These are phyloP conservation scores for Tamias sibiricus DNA, from an alignment of 2,113 vertebrate genomes.

Conservation along the genomic window DNA sequence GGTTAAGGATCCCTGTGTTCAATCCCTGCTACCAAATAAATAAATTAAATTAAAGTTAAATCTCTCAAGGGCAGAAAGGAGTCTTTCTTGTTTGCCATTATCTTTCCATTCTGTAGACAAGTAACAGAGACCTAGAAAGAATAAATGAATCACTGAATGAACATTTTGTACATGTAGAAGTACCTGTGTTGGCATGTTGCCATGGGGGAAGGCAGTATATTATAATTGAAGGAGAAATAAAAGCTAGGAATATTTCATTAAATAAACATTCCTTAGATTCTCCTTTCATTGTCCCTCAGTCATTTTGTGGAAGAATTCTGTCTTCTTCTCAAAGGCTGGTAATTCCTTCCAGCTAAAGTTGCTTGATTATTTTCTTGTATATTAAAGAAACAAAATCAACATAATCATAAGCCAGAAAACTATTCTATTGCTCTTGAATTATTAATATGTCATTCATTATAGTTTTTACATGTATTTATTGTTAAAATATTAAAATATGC, in stretches of 20 bases:
- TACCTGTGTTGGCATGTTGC: not conserved
- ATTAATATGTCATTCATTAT: slow-evolving; percentile 49
- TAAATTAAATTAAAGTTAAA: not conserved
- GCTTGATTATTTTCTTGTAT: slow-evolving; percentile 45
- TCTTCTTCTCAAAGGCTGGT: not conserved
- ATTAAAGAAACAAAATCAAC: not conserved
- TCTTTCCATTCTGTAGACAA: not conserved
- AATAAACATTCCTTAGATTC: not conserved
- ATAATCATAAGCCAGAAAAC: not conserved
- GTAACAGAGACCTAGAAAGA: not conserved
- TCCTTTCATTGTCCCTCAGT: not conserved
- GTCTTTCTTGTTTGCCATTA: not conserved
- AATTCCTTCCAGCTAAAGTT: slow-evolving; percentile 18
- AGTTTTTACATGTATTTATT: not conserved
- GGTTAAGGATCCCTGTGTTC: too few relatives aligned
- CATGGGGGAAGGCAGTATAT: not conserved
- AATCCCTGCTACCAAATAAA: too few relatives aligned
- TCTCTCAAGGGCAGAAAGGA: not conserved
- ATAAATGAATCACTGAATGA: not conserved
- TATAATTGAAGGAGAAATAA: not conserved
- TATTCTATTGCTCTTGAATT: slow-evolving; percentile 30
- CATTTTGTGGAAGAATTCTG: slow-evolving; percentile 1
- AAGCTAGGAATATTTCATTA: not conserved
- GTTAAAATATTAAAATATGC: slow-evolving; percentile 36
- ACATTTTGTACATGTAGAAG: not conserved